Percentiles rank a stretch among this genome's conserved stretches.
Evolutionary conservation across 2,797 vertebrate species (phyloP).

Genomic region (Danio choprae): DNA sequence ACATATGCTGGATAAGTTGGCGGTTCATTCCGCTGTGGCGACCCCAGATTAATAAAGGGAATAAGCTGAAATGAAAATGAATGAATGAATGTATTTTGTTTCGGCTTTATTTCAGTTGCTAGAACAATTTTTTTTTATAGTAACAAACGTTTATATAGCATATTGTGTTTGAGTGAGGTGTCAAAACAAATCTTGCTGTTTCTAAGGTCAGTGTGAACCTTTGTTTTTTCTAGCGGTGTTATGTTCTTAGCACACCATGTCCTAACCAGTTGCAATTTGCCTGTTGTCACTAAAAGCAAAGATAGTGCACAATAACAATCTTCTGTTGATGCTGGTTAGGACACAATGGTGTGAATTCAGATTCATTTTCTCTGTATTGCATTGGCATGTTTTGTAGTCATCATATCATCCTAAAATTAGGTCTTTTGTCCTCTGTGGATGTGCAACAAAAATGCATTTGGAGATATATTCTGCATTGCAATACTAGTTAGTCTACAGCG

Average conservation of each 20-base stretch:
- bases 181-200: background rate
- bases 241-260: constrained; percentile 10
- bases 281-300: background rate
- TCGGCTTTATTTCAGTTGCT: background rate
- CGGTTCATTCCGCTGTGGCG: no score
- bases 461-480: constrained; percentile 1
- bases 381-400: background rate
- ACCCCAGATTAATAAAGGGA: no score
- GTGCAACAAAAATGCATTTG: background rate
- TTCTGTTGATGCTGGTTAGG: background rate
- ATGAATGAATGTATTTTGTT: no score
- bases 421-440: background rate
- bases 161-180: no score
- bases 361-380: background rate
- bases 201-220: background rate
- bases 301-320: background rate
- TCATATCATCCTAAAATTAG: background rate
- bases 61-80: no score
- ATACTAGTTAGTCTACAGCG: constrained; percentile 5
- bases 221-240: background rate
- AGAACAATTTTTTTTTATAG: no score
- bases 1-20: no score
- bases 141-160: no score
- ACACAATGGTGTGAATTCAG: background rate
- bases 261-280: background rate